Evolutionary conservation across 2,113 vertebrate genomes (phyloP).

Genomic region (Pelecanoides urinatrix): DNA sequence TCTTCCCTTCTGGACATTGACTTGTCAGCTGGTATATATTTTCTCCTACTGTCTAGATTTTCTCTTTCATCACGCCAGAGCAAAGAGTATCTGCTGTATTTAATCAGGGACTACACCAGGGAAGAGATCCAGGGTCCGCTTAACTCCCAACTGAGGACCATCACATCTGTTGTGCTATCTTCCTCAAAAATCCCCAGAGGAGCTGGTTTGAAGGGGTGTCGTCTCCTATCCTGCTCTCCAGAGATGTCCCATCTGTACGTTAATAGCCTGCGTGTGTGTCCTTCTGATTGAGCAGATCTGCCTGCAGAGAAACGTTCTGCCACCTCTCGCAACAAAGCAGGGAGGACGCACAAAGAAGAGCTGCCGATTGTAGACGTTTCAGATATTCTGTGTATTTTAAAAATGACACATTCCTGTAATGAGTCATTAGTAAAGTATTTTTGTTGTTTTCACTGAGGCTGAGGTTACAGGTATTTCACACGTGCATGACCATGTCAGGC

Average conservation of each 20-base stretch:
- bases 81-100: neutral
- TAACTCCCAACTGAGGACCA: neutral
- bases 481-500: rapidly evolving
- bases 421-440: neutral
- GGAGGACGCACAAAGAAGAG: neutral
- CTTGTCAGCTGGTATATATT: neutral
- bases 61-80: neutral
- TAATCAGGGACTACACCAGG: neutral
- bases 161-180: neutral
- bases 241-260: neutral
- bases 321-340: neutral
- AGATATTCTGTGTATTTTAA: neutral
- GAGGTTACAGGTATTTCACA: neutral
- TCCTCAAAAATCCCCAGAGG: neutral
- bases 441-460: neutral
- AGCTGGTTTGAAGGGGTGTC: neutral
- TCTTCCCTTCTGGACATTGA: neutral
- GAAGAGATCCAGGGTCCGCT: neutral
- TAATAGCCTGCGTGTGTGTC: neutral
- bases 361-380: rapidly evolving
- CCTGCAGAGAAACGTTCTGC: neutral
- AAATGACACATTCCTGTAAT: neutral
- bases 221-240: neutral
- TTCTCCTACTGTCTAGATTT: neutral
- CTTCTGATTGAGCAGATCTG: neutral